Conservation (phyloP, 2,888 invertebrate genomes). For the Platynereis dumerilii region DNA sequence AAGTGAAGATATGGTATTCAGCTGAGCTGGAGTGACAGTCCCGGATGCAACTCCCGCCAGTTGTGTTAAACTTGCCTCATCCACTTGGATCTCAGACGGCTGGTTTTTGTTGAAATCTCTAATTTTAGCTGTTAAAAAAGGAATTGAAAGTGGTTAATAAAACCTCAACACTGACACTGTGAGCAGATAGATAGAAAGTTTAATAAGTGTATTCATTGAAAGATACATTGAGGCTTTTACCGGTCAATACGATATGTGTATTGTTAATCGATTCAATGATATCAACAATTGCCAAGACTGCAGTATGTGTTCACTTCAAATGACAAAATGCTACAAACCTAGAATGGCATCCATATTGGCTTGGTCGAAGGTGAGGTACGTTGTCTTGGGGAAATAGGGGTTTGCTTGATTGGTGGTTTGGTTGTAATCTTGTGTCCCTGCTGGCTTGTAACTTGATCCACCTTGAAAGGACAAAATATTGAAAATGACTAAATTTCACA, state of each 20-base stretch:
- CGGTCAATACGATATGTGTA: too few species aligned
- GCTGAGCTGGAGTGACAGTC: constrained; percentile 61
- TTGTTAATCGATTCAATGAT: too few species aligned
- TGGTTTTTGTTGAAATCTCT: constrained; percentile 53
- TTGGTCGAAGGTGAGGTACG: constrained; percentile 73
- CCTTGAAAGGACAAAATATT: constrained; percentile 36
- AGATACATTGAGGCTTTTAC: too few species aligned
- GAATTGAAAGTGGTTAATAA: too few species aligned
- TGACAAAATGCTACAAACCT: constrained; percentile 48
- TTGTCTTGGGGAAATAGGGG: constrained; percentile 66
- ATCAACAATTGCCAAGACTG: too few species aligned
- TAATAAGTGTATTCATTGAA: too few species aligned
- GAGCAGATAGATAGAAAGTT: too few species aligned
- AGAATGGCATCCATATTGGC: constrained; percentile 71
- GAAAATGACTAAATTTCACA: too few species aligned
- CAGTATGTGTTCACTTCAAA: too few species aligned
- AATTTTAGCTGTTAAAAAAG: constrained; percentile 47
- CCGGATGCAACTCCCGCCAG: constrained; percentile 62
- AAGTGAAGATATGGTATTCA: constrained; percentile 70
- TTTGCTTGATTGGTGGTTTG: constrained; percentile 30
- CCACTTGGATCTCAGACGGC: constrained; percentile 62
- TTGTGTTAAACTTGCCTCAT: constrained; percentile 67
- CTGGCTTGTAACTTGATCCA: constrained; percentile 38
- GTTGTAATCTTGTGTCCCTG: constrained; percentile 9
- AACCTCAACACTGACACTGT: too few species aligned